A percentile compares a stretch with the other conserved stretches of the same genome.
These are phyloP conservation scores for Petrocephalus sullivani DNA, from an alignment of 2,797 vertebrate species.

Conservation along the genomic window DNA sequence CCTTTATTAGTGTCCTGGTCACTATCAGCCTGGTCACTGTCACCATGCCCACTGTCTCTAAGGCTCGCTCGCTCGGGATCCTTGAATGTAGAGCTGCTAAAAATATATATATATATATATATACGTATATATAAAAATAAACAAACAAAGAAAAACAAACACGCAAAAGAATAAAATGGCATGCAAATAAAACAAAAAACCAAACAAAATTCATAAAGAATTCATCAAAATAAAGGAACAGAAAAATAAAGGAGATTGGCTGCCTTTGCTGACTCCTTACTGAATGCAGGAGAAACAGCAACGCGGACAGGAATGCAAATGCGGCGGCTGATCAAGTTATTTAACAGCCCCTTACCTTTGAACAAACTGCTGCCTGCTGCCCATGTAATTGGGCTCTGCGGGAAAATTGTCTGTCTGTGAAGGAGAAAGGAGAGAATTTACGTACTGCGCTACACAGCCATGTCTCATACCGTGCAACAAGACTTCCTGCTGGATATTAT, in stretches of 20 bases:
- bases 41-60: conserved; percentile 97
- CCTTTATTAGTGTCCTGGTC: conserved; percentile 99
- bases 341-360: conserved; percentile 94
- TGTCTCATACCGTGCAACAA: conserved; percentile 78
- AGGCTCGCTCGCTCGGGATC: conserved; percentile 97
- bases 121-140: conserved; percentile 12
- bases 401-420: conserved; percentile 99
- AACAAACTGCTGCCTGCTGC: conserved; percentile 99
- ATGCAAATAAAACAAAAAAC: conserved; percentile 23
- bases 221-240: not conserved
- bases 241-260: conserved; percentile 39
- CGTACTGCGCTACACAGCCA: conserved; percentile 73
- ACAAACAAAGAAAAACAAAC: not conserved
- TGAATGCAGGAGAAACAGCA: conserved; percentile 58
- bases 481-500: conserved; percentile 75
- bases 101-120: conserved; percentile 25
- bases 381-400: conserved; percentile 99
- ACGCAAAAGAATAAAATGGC: conserved; percentile 27
- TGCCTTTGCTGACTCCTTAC: conserved; percentile 51
- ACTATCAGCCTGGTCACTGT: conserved; percentile 99
- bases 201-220: conserved; percentile 19
- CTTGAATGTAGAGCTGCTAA: conserved; percentile 96
- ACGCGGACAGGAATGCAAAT: conserved; percentile 69
- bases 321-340: conserved; percentile 70
- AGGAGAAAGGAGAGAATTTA: conserved; percentile 80